These are phyloP conservation scores for Lepidurus couesii DNA, from an alignment of 1,140 invertebrate species.

Conservation along the genomic window DNA sequence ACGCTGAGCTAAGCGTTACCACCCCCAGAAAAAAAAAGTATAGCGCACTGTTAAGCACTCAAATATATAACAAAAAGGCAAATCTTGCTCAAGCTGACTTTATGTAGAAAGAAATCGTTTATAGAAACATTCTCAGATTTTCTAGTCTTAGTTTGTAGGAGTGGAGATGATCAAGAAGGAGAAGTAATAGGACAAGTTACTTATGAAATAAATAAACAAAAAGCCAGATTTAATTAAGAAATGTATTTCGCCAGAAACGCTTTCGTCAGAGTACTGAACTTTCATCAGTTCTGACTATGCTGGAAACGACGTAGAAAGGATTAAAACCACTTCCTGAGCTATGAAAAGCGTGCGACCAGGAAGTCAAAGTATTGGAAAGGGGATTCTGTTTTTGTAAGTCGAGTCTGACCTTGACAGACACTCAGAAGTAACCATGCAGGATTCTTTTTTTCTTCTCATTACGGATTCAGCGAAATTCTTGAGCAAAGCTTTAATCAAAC, in stretches of 20 bases:
- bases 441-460: background rate
- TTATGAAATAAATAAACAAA: too few relatives aligned
- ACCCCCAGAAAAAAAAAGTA: background rate
- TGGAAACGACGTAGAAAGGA: background rate
- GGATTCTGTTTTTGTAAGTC: background rate
- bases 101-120: too few relatives aligned
- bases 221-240: background rate
- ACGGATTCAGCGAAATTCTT: background rate
- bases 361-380: background rate
- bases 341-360: constrained; percentile 2
- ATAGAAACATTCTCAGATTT: too few relatives aligned
- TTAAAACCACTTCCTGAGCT: constrained; percentile 3
- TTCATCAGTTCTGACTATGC: too few relatives aligned
- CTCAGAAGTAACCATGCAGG: background rate
- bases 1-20: background rate
- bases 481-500: too few relatives aligned
- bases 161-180: too few relatives aligned
- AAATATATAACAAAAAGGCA: background rate
- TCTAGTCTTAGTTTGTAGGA: too few relatives aligned
- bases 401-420: background rate
- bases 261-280: background rate
- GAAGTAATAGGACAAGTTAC: too few relatives aligned
- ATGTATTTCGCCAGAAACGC: background rate
- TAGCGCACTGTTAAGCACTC: background rate
- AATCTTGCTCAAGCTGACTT: too few relatives aligned